Base-by-base conservation (phyloP, 2,113 vertebrate genomes). In the Vanacampus margaritifer region DNA sequence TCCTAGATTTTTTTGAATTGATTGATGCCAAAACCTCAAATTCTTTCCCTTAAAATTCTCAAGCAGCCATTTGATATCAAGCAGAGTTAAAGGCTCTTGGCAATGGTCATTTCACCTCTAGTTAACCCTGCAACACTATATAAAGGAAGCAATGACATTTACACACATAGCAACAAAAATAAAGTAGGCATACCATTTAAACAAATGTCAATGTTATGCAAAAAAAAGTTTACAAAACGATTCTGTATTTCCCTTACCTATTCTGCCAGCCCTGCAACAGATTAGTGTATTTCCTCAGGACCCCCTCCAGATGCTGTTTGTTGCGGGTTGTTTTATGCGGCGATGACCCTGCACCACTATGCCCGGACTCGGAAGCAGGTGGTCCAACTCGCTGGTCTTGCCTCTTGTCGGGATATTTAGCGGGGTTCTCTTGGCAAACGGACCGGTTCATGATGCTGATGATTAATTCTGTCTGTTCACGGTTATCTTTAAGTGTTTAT, bases 211-310 rank as follows among this genome's bases (percentile, higher is more conserved):
- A 36, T 37, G 59, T 6, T 2, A 37, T 64, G 41, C 14, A 45
- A 5, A 5, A 45, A n/a, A 46, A 45, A 45, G 39, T 63, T 26
- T 1, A 21, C 2, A 26, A n/a, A 56, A 21, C 9, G 3, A 36
- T 12, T 53, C 6, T 46, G 69, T 24, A 16, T 10, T 36, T n/a
- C 21, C 32, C 71, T 83, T 91, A 95, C 95, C 95, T 94, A 93
- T 91, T 93, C 89, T 96, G 95, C 95, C 95, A 96, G 74, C 95
- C 95, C 85, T 96, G 95, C 53, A 96, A 86, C 67, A 96, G 91
- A 88, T 96, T 96, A 70, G 95, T 96, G 91, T 96, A 96, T 87
- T 96, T 96, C 89, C 91, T 95, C 75, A 96, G 91, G 75, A 93
- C 78, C 66, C 95, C 95, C 79, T 96, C 94, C 85, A 95, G 88